Base-by-base conservation (phyloP, 2,888 invertebrate genomes). In the Archaeoteleia sp. region DNA sequence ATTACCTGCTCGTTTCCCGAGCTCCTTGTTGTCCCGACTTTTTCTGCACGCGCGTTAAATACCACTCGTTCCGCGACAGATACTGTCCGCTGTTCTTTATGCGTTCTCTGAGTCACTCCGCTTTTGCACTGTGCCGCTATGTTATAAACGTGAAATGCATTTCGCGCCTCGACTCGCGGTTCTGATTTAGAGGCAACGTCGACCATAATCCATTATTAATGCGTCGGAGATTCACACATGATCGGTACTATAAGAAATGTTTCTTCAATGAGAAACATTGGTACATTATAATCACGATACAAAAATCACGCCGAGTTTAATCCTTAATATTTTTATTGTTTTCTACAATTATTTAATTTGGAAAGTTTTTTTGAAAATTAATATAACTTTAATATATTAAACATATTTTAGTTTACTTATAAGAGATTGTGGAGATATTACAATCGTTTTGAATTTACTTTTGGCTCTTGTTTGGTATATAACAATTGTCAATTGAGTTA, bases 41-140 rank as follows among this genome's bases (percentile, higher is more conserved):
- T 70, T 70, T 70, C 65, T 65, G 37, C 46, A 32, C 61, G 53
- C 57, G 70, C 60, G 67, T 67, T 67, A 67, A 70, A 70, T 70
- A 67, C 65, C 65, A 65, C 55, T 70, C 61, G 65, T 29, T 57
- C 57, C 65, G 65, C 65, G 67, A 70, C 67, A 58, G 61, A 67
- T 58, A 65, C 61, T 35, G 67, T 37, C 60, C 43, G 40, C 20
- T 45, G 43, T 60, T 63, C 42, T 67, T 70, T 70, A 67, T 63
- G 55, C 49, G 43, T 54, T 57, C 54, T 55, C 48, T 70, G 70
- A 65, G 35, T 67, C 67, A 54, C 46, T 17, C 57, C 51, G 42
- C 62, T 20, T 63, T 63, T 67, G 53, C 51, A 12, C 25, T 20
- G 27, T 30, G 58, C 67, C 62, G 67, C 63, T 43, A 7, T 10